Percentiles rank a stretch among this genome's conserved stretches.
These are phyloP conservation scores for Saimiri boliviensis DNA, from an alignment of 2,113 vertebrate species.

Conservation along the genomic window DNA sequence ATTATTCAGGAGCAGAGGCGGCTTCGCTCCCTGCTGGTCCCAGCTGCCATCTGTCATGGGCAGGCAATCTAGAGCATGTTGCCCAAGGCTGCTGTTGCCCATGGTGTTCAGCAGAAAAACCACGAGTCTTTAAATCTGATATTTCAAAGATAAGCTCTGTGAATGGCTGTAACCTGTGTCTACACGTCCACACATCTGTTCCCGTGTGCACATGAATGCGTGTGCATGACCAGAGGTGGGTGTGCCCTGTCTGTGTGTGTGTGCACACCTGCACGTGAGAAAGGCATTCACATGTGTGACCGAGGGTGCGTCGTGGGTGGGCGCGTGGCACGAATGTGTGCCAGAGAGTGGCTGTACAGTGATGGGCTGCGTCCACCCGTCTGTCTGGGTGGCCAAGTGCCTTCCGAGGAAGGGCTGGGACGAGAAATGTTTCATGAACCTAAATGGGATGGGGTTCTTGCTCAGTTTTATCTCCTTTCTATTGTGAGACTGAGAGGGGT, in stretches of 20 bases:
- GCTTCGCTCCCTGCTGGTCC: background rate
- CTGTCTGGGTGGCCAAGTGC: rapidly evolving
- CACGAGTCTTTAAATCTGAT: constrained; percentile 65
- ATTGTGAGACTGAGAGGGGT: no score
- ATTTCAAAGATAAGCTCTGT: constrained; percentile 23
- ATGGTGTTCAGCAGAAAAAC: background rate
- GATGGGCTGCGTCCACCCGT: background rate
- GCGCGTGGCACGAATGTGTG: background rate
- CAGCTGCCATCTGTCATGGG: background rate
- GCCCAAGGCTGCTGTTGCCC: constrained; percentile 48
- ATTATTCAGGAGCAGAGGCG: background rate
- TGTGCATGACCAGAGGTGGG: no score
- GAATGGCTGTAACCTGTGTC: background rate
- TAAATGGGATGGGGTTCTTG: background rate
- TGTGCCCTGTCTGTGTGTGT: background rate
- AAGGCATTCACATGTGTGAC: background rate
- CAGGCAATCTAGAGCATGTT: constrained; percentile 45
- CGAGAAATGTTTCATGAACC: background rate
- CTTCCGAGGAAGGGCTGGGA: background rate
- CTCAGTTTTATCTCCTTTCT: rapidly evolving
- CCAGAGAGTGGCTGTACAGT: rapidly evolving
- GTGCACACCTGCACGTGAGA: no score
- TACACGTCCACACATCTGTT: background rate
- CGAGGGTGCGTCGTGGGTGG: background rate
- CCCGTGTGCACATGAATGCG: background rate